Conservation (phyloP, 2,888 invertebrate species). For the Athetis lepigone region DNA sequence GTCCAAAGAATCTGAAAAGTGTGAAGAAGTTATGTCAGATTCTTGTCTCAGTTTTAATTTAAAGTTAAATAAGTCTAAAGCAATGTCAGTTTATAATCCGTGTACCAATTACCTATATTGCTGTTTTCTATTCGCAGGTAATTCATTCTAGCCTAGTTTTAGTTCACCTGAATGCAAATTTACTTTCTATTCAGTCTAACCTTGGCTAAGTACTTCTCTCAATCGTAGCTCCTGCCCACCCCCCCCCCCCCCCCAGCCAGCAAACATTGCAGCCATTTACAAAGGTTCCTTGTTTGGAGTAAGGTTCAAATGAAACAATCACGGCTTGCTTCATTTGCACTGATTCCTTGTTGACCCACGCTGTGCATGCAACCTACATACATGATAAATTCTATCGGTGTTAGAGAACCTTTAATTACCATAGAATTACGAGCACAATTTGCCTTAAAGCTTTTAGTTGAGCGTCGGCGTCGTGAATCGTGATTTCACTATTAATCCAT, state of each 20-base stretch:
- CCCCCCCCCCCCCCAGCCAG: conserved; percentile 23
- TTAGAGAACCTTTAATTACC: conserved; percentile 7
- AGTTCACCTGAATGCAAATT: conserved; percentile 56
- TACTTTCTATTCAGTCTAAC: conserved; percentile 58
- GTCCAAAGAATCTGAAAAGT: conserved; percentile 36
- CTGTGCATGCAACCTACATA: conserved; percentile 13
- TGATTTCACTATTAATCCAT: conserved; percentile 36
- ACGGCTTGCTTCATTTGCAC: conserved; percentile 41
- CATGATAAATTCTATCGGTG: conserved; percentile 13
- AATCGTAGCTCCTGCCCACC: conserved; percentile 28
- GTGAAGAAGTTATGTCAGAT: conserved; percentile 35
- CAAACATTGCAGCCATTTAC: conserved; percentile 42
- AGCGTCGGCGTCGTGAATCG: conserved; percentile 19
- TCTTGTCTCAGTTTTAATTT: not conserved
- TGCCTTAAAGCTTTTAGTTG: conserved; percentile 19
- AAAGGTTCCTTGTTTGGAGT: conserved; percentile 36
- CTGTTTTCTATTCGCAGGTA: conserved; percentile 10
- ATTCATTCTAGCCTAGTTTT: conserved; percentile 29
- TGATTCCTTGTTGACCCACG: not conserved
- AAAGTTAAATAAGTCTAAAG: not conserved
- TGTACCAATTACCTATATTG: not conserved
- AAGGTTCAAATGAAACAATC: conserved; percentile 54
- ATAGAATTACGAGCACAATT: conserved; percentile 32
- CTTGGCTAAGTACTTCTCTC: conserved; percentile 50
- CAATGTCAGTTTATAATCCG: not conserved